Conservation (phyloP, 2,797 vertebrate genomes). For the Pteronotus mesoamericanus region DNA sequence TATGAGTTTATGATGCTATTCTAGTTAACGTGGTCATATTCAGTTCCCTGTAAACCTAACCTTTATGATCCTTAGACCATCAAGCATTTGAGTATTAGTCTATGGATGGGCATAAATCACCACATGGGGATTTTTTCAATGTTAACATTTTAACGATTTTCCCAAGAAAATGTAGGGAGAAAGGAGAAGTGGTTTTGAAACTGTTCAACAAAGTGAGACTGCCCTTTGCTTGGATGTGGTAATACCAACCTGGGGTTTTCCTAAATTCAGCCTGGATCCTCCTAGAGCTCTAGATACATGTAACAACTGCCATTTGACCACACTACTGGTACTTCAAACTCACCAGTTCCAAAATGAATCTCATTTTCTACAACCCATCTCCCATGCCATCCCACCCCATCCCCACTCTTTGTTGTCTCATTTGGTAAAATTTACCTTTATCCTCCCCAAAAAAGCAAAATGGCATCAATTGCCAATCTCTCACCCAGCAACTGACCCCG, state of each 20-base stretch:
- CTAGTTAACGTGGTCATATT: not conserved
- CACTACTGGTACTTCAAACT: not conserved
- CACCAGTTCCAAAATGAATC: not conserved
- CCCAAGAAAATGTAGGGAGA: not conserved
- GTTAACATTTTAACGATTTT: not conserved
- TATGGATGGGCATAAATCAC: not conserved
- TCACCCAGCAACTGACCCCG: not conserved
- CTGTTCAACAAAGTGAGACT: not conserved
- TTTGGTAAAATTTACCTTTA: not conserved
- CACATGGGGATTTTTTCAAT: not conserved
- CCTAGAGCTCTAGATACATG: not conserved
- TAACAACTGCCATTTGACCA: not conserved
- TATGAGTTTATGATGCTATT: not conserved
- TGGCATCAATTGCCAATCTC: not conserved
- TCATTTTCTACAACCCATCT: not conserved
- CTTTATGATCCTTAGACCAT: not conserved
- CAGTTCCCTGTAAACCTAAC: not conserved
- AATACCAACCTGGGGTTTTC: not conserved
- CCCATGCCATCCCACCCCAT: not conserved
- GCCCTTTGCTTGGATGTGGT: not conserved
- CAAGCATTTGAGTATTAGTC: not conserved
- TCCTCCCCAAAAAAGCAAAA: not conserved
- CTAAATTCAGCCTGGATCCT: not conserved
- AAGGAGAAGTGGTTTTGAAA: constrained; percentile 17
- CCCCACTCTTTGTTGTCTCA: not conserved